phyloP scores from a whole-genome alignment of 2,113 vertebrate species.

The Parotia lawesii region DNA sequence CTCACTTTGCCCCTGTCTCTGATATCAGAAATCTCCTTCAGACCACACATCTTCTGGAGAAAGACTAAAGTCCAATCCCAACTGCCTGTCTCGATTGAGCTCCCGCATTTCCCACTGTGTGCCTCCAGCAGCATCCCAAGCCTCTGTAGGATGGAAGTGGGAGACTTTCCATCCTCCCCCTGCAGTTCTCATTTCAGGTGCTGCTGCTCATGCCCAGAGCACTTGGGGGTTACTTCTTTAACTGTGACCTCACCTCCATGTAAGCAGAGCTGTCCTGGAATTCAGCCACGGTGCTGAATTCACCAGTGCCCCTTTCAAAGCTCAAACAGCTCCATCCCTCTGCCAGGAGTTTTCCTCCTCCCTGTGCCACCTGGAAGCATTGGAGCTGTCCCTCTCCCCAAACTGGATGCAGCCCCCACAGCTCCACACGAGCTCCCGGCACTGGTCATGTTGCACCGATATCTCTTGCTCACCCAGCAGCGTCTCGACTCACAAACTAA shows the following conservation, averaged over 20 bases:
- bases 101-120: not conserved
- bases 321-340: not conserved
- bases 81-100: fast-evolving
- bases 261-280: not conserved
- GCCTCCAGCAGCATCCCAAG: not conserved
- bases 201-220: not conserved
- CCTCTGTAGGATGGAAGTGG: not conserved
- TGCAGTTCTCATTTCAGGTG: not conserved
- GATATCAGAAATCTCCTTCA: not conserved
- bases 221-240: not conserved
- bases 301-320: not conserved
- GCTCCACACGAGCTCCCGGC: not conserved
- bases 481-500: slow-evolving; percentile 11
- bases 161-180: not conserved
- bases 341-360: not conserved
- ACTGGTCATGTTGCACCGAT: fast-evolving
- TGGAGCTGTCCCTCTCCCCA: not conserved
- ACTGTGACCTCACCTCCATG: not conserved
- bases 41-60: not conserved
- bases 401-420: not conserved
- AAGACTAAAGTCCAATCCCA: not conserved
- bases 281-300: not conserved
- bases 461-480: not conserved
- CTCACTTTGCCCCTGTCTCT: not conserved
- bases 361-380: not conserved